These are phyloP conservation scores for Zosterops pallidus DNA, from an alignment of 2,113 vertebrate species.

Conservation along the genomic window DNA sequence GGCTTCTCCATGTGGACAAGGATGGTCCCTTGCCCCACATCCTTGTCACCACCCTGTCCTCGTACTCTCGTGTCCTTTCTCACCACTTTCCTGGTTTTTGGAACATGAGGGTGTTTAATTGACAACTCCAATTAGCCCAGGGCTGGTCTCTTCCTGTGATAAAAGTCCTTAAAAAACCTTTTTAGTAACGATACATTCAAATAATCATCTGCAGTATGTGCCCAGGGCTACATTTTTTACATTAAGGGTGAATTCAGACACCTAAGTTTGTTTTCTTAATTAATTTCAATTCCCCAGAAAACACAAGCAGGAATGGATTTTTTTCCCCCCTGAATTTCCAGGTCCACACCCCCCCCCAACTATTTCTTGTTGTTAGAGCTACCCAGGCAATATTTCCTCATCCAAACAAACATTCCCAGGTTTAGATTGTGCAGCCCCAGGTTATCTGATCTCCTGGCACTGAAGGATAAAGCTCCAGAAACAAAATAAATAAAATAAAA, in stretches of 20 bases:
- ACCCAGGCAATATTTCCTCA: not conserved
- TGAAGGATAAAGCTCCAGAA: not conserved
- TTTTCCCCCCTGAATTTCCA: not conserved
- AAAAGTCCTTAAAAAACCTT: not conserved
- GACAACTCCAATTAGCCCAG: not conserved
- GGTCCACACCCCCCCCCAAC: no score
- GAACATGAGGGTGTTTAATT: not conserved
- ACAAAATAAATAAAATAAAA: no score
- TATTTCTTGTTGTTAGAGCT: not conserved
- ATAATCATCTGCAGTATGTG: not conserved
- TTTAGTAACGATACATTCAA: accelerated
- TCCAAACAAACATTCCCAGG: not conserved
- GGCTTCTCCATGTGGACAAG: not conserved
- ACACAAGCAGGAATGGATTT: not conserved
- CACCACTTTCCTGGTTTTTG: not conserved
- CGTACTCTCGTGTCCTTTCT: accelerated
- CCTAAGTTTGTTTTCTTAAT: not conserved
- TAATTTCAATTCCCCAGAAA: not conserved
- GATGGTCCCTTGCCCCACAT: not conserved
- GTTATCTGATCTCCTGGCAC: not conserved
- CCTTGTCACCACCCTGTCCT: not conserved
- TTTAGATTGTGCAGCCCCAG: not conserved
- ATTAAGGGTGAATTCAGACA: not conserved
- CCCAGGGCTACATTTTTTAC: not conserved
- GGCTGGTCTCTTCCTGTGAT: not conserved